phyloP scores from a whole-genome alignment of 2,797 vertebrate genomes.

The Distichodus sexfasciatus region DNA sequence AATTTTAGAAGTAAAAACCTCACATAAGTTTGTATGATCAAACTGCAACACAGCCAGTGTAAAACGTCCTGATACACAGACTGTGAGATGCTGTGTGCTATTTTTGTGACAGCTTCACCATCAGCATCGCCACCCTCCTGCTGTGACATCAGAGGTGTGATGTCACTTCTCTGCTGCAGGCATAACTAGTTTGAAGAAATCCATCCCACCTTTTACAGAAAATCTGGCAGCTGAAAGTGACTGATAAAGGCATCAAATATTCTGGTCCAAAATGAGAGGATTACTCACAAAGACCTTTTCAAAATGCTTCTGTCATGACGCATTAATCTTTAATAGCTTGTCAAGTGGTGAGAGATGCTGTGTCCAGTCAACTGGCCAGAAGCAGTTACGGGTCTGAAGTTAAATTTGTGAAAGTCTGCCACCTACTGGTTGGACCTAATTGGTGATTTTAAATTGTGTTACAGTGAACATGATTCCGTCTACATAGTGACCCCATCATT shows the following conservation, averaged over 20 bases:
- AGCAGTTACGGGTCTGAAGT: background rate
- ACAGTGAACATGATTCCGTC: no score
- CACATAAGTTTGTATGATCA: background rate
- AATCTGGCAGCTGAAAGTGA: slow-evolving; percentile 8
- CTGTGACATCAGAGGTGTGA: slow-evolving; percentile 1
- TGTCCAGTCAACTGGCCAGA: background rate
- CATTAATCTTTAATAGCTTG: slow-evolving; percentile 33
- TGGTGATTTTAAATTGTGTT: no score
- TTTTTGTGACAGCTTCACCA: background rate
- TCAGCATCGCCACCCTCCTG: background rate
- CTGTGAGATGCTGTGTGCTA: background rate
- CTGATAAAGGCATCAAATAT: slow-evolving; percentile 29
- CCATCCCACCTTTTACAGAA: background rate
- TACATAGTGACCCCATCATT: no score
- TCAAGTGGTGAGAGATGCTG: slow-evolving; percentile 20
- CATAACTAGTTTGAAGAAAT: background rate
- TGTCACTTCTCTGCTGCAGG: background rate
- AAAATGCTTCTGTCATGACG: slow-evolving; percentile 27
- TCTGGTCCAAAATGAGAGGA: slow-evolving; percentile 29
- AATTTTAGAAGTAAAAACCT: background rate
- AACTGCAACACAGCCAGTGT: background rate
- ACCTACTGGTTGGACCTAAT: slow-evolving; percentile 20
- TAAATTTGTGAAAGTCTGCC: slow-evolving; percentile 30
- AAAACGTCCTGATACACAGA: background rate
- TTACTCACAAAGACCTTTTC: slow-evolving; percentile 33